Conservation (phyloP, 2,888 invertebrate genomes). For the Calameuta filiformis region DNA sequence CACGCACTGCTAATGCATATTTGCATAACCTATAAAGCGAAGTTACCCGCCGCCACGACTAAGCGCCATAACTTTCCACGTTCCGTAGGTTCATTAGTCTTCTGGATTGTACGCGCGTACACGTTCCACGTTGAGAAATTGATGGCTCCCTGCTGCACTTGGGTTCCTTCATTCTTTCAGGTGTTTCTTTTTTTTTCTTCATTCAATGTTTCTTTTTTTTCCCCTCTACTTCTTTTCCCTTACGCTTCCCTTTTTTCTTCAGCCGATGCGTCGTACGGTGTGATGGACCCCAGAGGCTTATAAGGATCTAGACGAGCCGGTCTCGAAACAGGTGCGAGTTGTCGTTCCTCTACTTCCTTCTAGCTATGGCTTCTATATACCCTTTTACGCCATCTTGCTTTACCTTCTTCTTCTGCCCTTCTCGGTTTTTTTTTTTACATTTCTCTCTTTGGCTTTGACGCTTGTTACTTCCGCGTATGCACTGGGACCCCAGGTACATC, state of each 20-base stretch:
- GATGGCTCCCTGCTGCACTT: neutral
- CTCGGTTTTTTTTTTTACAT: too few species aligned
- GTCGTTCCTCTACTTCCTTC: slow-evolving; percentile 15
- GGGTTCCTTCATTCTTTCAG: neutral
- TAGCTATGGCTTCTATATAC: slow-evolving; percentile 10
- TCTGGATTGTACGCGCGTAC: neutral
- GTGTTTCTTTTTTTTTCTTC: neutral
- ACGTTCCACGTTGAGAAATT: neutral
- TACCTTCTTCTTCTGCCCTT: neutral
- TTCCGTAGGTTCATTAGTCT: slow-evolving; percentile 28
- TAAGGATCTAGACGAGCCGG: slow-evolving; percentile 26
- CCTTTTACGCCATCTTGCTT: slow-evolving; percentile 7
- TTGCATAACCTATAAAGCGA: neutral
- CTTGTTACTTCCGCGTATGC: neutral
- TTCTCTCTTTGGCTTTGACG: neutral
- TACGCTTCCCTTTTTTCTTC: slow-evolving; percentile 7
- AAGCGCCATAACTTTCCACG: neutral
- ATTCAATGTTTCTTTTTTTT: neutral
- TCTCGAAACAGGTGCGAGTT: slow-evolving; percentile 36
- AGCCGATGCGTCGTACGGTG: slow-evolving; percentile 32
- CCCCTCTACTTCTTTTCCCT: neutral
- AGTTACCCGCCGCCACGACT: neutral
- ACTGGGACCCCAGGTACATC: neutral
- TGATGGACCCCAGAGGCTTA: slow-evolving; percentile 27
- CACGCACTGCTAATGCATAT: neutral